Percentiles rank a stretch among this genome's conserved stretches.
Conservation (phyloP, 1,140 invertebrate genomes). For the Neotoxoptera formosana region DNA sequence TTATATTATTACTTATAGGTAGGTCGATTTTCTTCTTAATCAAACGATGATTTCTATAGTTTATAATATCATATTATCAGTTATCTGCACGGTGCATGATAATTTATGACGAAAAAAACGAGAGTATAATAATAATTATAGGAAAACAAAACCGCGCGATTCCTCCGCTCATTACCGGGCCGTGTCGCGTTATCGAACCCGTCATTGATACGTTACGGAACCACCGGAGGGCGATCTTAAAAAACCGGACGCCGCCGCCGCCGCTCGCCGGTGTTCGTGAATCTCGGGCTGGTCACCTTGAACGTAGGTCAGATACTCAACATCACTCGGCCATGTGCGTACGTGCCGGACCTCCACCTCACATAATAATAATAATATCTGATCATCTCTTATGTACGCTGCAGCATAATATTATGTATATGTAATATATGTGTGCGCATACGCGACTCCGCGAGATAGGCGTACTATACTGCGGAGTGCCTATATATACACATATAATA, state of each 20-base stretch:
- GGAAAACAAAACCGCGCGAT: not conserved
- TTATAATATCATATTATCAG: not conserved
- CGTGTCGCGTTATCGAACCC: not conserved
- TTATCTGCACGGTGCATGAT: not conserved
- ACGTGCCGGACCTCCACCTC: slow-evolving; percentile 6
- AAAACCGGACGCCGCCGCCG: slow-evolving; percentile 7
- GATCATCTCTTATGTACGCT: not conserved
- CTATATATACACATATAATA: not conserved
- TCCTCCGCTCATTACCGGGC: not conserved
- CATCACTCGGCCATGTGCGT: slow-evolving; percentile 3
- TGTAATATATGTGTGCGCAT: not conserved
- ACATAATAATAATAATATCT: not conserved
- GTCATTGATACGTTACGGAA: slow-evolving; percentile 1
- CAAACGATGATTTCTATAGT: not conserved
- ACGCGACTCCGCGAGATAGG: not conserved
- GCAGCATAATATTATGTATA: not conserved
- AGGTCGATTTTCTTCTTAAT: slow-evolving; percentile 1
- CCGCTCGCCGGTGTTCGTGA: slow-evolving; percentile 41
- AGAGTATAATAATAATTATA: not conserved
- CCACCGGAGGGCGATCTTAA: not conserved
- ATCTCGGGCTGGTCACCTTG: slow-evolving; percentile 45
- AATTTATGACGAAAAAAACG: not conserved
- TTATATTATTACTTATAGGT: not conserved
- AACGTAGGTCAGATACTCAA: slow-evolving; percentile 27
- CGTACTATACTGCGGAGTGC: not conserved